Base-by-base conservation (phyloP, 2,888 invertebrate genomes). In the Biston stratarius region DNA sequence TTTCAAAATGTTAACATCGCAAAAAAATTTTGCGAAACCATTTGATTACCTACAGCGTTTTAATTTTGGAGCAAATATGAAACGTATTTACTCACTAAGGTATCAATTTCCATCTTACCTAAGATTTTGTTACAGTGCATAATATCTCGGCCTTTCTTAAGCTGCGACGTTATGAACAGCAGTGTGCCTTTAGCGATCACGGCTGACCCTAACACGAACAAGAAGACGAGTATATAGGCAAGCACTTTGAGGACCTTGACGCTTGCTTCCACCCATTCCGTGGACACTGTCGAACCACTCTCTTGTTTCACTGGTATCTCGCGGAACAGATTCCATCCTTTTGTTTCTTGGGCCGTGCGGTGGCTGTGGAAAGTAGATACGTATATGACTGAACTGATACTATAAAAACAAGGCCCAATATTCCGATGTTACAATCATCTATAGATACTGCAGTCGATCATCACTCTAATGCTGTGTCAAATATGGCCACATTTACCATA, bases 311-410 rank as follows among this genome's bases (percentile, higher is more conserved):
- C 94, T 0, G 97, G 97, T 10, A 96, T 94, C 77, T 96, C 95
- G 79, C 96, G 95, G 86, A 98, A 98, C 12, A 96, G 94, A 82
- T 98, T 96, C 98, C 98, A 98, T 91, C 95, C 94, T 82, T 95
- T 94, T 8, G 92, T 87, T 77, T 95, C 94, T 91, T 95, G 89
- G 44, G 92, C 88, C 73, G 94, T 94, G 72, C 94, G 85, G 80
- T 94, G 92, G 69, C 95, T 95, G 83, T 48, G 79, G 78, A 62
- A 61, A 55, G 42, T 45, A 14, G 11, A 15, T 40, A 55, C 7
- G 10, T 38, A 38, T 53, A 9, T 40, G 5, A 9, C 10, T 40
- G 5, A 40, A 40, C 24, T 3, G 24, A 24, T 24, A 24, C 24
- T 2, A 24, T 3, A 24, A 24, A 24, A 24, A 24, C 24, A 24